A percentile compares a stretch with the other conserved stretches of the same genome.
Conservation (phyloP, 2,888 invertebrate genomes). For the Autographa gamma region DNA sequence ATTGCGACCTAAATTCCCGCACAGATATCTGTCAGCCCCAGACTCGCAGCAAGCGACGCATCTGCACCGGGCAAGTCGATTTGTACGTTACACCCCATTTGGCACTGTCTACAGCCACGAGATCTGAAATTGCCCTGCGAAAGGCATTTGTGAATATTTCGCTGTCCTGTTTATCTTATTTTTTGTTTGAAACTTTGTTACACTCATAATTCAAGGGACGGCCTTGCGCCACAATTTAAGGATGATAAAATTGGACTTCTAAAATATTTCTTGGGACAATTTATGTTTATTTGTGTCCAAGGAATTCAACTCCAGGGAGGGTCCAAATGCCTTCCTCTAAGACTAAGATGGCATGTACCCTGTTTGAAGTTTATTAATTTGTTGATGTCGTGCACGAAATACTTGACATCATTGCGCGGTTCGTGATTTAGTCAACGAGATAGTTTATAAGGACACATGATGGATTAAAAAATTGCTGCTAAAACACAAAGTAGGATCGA, state of each 20-base stretch:
- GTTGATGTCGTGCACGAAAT: constrained; percentile 22
- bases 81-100: constrained; percentile 70
- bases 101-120: constrained; percentile 50
- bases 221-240: constrained; percentile 25
- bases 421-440: constrained; percentile 5
- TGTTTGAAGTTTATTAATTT: constrained; percentile 21
- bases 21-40: constrained; percentile 70
- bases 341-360: constrained; percentile 8
- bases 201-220: constrained; percentile 29
- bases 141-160: constrained; percentile 44
- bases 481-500: too few relatives aligned
- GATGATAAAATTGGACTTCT: constrained; percentile 27
- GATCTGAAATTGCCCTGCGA: constrained; percentile 45
- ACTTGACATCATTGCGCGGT: constrained; percentile 26
- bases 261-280: constrained; percentile 27
- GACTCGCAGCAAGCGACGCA: constrained; percentile 63
- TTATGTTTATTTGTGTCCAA: constrained; percentile 22
- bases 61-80: constrained; percentile 69
- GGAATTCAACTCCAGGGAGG: constrained; percentile 17
- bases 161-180: constrained; percentile 17
- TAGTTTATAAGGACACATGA: background rate
- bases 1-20: constrained; percentile 72
- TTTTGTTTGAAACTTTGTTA: constrained; percentile 29
- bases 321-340: background rate
- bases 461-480: background rate